Base-by-base conservation (phyloP, 2,888 invertebrate genomes). In the Gari tellinella region DNA sequence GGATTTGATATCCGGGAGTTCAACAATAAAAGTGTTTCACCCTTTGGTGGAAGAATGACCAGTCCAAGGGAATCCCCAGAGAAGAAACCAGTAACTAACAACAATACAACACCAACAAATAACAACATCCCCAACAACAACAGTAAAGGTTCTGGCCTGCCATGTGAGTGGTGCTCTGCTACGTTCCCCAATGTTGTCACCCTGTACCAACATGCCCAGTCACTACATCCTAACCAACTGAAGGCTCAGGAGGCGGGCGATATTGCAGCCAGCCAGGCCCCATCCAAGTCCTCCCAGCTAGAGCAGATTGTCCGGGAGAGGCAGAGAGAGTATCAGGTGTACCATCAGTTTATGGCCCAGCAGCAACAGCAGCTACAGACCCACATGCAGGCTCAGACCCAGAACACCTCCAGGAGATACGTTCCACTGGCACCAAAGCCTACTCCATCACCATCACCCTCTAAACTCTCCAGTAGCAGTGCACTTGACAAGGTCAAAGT, bases 131-230 rank as follows among this genome's bases (percentile, higher is more conserved):
- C 62, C 52, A 73, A 73, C 45, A 67, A 67, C 37, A 68, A 63
- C 38, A 70, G 51, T 21, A 48, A 37, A 15, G 56, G 58, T 21
- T 67, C 57, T 53, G 63, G 60, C 46, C 72, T 78, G 38, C 82
- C 82, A 14, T 90, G 90, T 82, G 88, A 90, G 65, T 89, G 89
- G 89, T 90, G 90, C 69, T 69, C 80, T 14, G 84, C 87, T 17
- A 83, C 83, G 38, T 88, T 87, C 62, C 85, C 85, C 7, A 85
- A 87, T 65, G 72, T 90, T 15, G 84, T 84, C 7, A 82, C 86
- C 8, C 75, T 90, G n/a, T 89, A 89, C 66, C 85, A 86, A 31
- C 90, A 90, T 80, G 88, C 87, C 8, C 78, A 80, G 51, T 72
- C 70, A 12, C 78, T 82, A 4, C 90, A 90, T 70, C 88, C 89